A percentile compares a stretch with the other conserved stretches of the same genome.
These are phyloP conservation scores for Harpalus rufipes DNA, from an alignment of 2,888 invertebrate genomes.

Conservation along the genomic window DNA sequence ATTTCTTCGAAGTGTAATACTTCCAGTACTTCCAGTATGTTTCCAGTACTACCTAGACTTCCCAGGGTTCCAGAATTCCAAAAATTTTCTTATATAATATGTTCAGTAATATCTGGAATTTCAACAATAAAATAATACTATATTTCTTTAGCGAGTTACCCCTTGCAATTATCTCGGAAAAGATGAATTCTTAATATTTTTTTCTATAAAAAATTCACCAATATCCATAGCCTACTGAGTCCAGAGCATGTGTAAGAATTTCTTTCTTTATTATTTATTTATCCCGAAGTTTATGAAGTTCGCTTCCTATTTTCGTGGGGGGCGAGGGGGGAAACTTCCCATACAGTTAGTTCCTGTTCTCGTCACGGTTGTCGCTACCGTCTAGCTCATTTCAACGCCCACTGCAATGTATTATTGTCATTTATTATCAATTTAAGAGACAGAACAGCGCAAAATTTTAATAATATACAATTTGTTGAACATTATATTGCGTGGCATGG, in stretches of 20 bases:
- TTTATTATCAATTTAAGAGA: slow-evolving; percentile 76
- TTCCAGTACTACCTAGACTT: too few species aligned
- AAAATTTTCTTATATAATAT: too few species aligned
- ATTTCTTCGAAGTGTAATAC: too few species aligned
- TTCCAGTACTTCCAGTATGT: too few species aligned
- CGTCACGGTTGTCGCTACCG: slow-evolving; percentile 61
- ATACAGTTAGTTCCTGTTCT: slow-evolving; percentile 38
- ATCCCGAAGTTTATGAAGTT: slow-evolving; percentile 11
- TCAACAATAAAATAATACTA: too few species aligned
- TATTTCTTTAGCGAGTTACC: too few species aligned
- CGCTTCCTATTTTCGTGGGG: not conserved
- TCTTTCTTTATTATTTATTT: slow-evolving; percentile 12
- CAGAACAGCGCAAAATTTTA: slow-evolving; percentile 74
- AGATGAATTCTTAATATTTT: too few species aligned
- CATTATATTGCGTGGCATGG: slow-evolving; percentile 64
- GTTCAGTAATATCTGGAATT: too few species aligned
- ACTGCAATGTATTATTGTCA: slow-evolving; percentile 75
- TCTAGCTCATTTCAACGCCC: slow-evolving; percentile 64
- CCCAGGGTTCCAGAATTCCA: too few species aligned
- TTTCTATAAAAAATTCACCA: not conserved
- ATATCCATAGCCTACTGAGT: not conserved
- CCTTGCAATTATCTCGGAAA: too few species aligned
- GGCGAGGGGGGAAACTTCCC: not conserved
- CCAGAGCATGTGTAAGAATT: not conserved
- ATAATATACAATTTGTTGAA: slow-evolving; percentile 77